Evolutionary conservation across 2,797 vertebrate genomes (phyloP).

Genomic region (Molossus alvarezi): DNA sequence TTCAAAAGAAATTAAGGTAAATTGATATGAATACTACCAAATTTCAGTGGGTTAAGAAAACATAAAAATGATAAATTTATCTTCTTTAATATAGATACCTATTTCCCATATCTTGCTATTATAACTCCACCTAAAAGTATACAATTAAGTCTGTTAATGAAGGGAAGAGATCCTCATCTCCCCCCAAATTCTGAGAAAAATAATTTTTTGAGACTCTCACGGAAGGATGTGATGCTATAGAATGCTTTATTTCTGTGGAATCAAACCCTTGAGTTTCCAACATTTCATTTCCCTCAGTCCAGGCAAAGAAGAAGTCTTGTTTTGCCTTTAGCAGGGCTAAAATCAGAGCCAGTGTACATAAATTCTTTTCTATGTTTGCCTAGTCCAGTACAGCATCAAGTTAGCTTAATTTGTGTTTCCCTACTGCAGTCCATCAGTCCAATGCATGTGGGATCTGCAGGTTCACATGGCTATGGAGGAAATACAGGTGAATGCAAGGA

Average conservation of each 20-base stretch:
- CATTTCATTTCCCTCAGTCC: neutral
- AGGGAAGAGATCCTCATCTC: too few relatives aligned
- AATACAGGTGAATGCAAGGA: neutral
- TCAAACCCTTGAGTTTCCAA: neutral
- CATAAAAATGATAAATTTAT: neutral
- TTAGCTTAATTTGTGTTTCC: neutral
- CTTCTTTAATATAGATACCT: neutral
- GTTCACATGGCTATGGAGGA: neutral
- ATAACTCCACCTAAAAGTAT: neutral
- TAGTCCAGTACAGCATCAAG: neutral
- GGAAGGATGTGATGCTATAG: neutral
- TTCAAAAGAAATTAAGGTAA: slow-evolving; percentile 1
- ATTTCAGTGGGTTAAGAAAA: slow-evolving; percentile 8
- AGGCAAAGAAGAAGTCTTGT: neutral
- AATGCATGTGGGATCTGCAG: neutral
- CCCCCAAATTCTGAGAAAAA: neutral
- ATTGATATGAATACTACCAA: neutral
- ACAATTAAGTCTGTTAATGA: neutral
- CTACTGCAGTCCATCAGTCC: neutral
- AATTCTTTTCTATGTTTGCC: neutral
- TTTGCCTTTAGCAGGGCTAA: neutral
- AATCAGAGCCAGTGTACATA: neutral
- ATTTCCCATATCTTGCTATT: neutral
- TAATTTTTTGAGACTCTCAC: neutral
- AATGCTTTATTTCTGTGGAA: neutral